These are phyloP conservation scores for Pharmacophagus antenor DNA, from an alignment of 2,888 invertebrate species.

Conservation along the genomic window DNA sequence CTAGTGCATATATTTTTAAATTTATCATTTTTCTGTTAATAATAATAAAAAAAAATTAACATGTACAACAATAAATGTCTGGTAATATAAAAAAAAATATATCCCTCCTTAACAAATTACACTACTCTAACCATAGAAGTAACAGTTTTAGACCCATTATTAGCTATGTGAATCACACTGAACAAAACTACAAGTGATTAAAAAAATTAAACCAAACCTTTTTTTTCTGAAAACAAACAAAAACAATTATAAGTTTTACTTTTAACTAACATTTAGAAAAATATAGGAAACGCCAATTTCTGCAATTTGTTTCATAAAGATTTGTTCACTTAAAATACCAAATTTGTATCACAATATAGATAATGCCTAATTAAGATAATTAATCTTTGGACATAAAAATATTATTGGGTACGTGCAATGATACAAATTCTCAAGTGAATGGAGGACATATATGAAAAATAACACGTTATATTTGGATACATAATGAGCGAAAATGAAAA, in stretches of 20 bases:
- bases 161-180: background rate
- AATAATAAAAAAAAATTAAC: too few species aligned
- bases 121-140: slow-evolving; percentile 4
- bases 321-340: background rate
- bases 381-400: background rate
- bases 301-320: too few species aligned
- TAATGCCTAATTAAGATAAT: background rate
- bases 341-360: background rate
- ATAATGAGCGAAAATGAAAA: slow-evolving; percentile 43
- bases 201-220: slow-evolving; percentile 59
- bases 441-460: slow-evolving; percentile 19
- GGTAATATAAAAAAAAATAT: background rate
- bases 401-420: too few species aligned
- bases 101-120: slow-evolving; percentile 2
- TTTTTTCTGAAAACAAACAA: slow-evolving; percentile 69
- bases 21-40: too few species aligned
- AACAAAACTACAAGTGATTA: slow-evolving; percentile 33
- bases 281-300: background rate
- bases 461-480: slow-evolving; percentile 40
- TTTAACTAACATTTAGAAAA: background rate
- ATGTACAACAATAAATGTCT: background rate
- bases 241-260: slow-evolving; percentile 36
- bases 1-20: too few species aligned
- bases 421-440: too few species aligned
- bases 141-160: background rate